Evolutionary conservation across 2,113 vertebrate species (phyloP), one percentile per base, ranked within the genome.

Genomic region (Tautogolabrus adspersus): DNA sequence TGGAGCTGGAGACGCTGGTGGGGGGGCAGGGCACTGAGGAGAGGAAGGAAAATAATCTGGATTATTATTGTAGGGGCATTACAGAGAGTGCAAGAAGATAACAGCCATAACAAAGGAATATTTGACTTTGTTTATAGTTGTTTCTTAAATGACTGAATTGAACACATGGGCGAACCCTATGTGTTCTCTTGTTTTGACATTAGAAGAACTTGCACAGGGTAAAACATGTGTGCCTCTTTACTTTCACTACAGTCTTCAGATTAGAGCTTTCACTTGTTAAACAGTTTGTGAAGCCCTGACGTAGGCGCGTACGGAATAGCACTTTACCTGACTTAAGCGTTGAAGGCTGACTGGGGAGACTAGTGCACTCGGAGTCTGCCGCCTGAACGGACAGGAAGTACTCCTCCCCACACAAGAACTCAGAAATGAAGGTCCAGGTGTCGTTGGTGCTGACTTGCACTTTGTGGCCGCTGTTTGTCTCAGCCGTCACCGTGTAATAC

Each of bases 331-430:
- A 92, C 23, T 84, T n/a, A 2, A 94, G 74, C 11, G 11, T 12
- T 6, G 57, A 75, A 0, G 87, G 52, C 21, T 12, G 37, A 77
- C 94, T 95, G 60, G 86, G 58, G 0, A 0, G 46, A 34, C 95
- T 95, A 15, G 62, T 88, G 79, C 95, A 95, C 57, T 66, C 65
- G 0, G 85, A 70, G 47, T 93, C 91, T 0, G 68, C 77, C 0
- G 93, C 93, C 65, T 74, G 77, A 21, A 95, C 92, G 0, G 89
- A 93, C 49, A 95, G 64, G 74, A 64, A 90, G 77, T 96, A 95
- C 49, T 84, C 51, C 57, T 94, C 79, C 22, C 95, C 94, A 57
- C 95, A 95, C 5, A 16, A 26, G 38, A 96, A 91, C 68, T 92
- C 93, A 1, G 89, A 91, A 66, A 96, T 71, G 16, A 78, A 83